These are phyloP conservation scores for Protonibea diacanthus DNA, from an alignment of 2,797 vertebrate genomes.

Conservation along the genomic window DNA sequence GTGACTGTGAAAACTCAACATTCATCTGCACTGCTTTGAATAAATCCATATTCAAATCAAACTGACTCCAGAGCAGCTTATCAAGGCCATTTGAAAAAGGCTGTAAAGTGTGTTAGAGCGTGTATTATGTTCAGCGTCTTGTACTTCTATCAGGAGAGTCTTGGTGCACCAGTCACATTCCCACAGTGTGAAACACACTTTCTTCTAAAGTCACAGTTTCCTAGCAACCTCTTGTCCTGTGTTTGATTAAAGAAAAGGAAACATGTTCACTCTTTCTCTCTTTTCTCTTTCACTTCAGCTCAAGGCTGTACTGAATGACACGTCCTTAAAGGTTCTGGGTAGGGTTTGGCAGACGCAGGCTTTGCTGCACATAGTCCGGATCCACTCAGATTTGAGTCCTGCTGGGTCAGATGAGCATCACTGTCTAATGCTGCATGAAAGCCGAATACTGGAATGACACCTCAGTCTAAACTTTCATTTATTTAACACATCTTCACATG, in stretches of 20 bases:
- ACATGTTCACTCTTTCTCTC: not conserved
- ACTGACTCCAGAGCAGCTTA: not conserved
- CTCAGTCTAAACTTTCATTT: not conserved
- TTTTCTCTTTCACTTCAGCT: conserved; percentile 20
- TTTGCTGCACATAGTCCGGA: not conserved
- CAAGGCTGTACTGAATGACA: conserved; percentile 6
- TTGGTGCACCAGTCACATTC: conserved; percentile 14
- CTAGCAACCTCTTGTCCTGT: conserved; percentile 55
- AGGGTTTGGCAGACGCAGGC: not conserved
- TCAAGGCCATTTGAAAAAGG: not conserved
- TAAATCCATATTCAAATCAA: conserved; percentile 19
- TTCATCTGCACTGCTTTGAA: conserved; percentile 22
- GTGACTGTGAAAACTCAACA: not conserved
- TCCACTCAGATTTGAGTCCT: no score
- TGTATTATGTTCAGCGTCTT: not conserved
- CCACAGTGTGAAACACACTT: conserved; percentile 19
- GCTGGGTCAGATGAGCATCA: not conserved
- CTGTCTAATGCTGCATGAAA: not conserved
- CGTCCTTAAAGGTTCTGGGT: not conserved
- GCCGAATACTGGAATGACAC: not conserved
- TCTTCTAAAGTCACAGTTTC: conserved; percentile 50
- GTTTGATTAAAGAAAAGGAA: conserved; percentile 36
- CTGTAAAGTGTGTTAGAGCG: no score
- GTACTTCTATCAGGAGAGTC: not conserved
- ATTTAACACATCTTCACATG: not conserved